These are phyloP conservation scores for Drosophila cracens DNA, from an alignment of 2,888 invertebrate species.

Conservation along the genomic window DNA sequence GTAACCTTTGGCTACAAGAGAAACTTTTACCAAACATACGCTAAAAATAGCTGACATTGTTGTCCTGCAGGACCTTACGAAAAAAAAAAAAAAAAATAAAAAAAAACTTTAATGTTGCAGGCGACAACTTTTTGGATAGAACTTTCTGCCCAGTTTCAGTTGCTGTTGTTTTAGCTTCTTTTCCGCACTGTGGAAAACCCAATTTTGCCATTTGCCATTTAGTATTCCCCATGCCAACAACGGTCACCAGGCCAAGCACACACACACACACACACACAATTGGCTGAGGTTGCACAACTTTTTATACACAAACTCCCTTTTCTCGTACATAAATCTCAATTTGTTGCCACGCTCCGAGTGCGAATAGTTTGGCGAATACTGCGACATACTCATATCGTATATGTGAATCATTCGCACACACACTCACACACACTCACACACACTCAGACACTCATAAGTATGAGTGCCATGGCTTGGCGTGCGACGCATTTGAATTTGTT, in stretches of 20 bases:
- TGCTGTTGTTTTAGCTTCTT: constrained; percentile 33
- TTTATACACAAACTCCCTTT: constrained; percentile 31
- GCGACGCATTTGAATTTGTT: constrained; percentile 72
- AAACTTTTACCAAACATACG: constrained; percentile 47
- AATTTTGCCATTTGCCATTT: constrained; percentile 56
- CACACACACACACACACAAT: constrained; percentile 23
- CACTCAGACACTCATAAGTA: constrained; percentile 43
- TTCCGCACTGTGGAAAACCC: constrained; percentile 29
- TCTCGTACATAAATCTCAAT: constrained; percentile 76
- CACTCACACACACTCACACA: constrained; percentile 15
- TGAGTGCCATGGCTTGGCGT: constrained; percentile 38
- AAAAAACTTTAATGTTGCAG: constrained; percentile 49
- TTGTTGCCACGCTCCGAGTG: constrained; percentile 73
- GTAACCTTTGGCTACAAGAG: constrained; percentile 44
- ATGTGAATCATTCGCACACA: constrained; percentile 42
- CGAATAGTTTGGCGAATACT: constrained; percentile 68
- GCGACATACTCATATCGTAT: constrained; percentile 28
- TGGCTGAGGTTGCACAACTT: constrained; percentile 13
- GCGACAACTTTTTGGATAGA: constrained; percentile 53
- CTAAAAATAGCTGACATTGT: constrained; percentile 47
- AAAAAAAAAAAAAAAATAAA: constrained; percentile 1
- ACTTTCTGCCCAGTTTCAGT: constrained; percentile 35
- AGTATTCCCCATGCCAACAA: constrained; percentile 57
- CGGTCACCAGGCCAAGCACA: constrained; percentile 64
- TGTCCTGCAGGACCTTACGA: constrained; percentile 32